A percentile compares a stretch with the other conserved stretches of the same genome.
phyloP scores from a whole-genome alignment of 2,797 vertebrate species.

The Prionace glauca region DNA sequence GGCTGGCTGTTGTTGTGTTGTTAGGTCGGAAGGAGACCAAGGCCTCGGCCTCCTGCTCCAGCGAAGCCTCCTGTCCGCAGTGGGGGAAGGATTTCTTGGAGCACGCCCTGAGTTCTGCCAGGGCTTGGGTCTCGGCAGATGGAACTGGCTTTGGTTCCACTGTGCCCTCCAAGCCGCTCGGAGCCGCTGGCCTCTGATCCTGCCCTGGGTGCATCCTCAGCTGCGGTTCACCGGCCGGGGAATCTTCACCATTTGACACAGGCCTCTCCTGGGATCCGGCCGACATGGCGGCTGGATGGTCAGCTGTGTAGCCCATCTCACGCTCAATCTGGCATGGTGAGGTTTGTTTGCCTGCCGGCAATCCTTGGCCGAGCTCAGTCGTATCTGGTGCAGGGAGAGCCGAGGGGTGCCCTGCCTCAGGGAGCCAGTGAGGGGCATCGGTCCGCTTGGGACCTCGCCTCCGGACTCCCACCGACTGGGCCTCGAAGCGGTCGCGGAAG shows the following conservation, averaged over 20 bases:
- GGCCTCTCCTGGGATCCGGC: background rate
- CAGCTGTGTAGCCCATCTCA: background rate
- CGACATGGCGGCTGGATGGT: too few species aligned
- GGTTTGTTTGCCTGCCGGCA: constrained; percentile 31
- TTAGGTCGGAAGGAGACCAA: constrained; percentile 44
- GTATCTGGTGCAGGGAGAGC: background rate
- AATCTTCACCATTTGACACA: too few species aligned
- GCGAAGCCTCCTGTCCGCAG: constrained; percentile 39
- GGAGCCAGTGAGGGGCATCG: background rate
- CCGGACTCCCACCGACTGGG: background rate
- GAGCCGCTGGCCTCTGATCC: background rate
- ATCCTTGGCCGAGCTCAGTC: constrained; percentile 38
- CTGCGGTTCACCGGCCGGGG: background rate
- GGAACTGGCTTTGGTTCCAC: constrained; percentile 31
- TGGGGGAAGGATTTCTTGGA: constrained; percentile 41
- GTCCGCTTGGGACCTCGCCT: constrained; percentile 6
- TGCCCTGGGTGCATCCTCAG: background rate
- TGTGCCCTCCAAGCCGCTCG: too few species aligned
- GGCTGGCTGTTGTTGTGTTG: constrained; percentile 44
- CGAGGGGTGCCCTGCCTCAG: background rate
- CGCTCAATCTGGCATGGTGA: background rate
- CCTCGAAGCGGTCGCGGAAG: constrained; percentile 41
- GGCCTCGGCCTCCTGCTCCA: constrained; percentile 9
- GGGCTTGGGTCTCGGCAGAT: constrained; percentile 34
- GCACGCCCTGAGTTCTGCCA: constrained; percentile 39